Evolutionary conservation across 1,140 invertebrate genomes (phyloP).

Genomic region (Coenobita brevimanus): DNA sequence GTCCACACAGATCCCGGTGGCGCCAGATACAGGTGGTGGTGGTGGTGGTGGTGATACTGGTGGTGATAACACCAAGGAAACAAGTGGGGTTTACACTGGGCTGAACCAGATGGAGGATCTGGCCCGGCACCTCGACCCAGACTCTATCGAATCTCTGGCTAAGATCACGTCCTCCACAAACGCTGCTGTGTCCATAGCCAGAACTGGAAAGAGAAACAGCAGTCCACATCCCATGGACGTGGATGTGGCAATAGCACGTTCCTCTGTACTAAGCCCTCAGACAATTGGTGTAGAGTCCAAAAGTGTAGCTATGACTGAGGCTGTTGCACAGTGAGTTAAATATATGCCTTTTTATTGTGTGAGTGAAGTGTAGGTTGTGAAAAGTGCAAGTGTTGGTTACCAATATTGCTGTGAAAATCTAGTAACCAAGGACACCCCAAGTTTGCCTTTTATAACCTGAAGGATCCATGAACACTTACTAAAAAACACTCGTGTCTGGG

Average conservation of each 20-base stretch:
- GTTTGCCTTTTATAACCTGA: constrained; percentile 30
- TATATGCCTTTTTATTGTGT: constrained; percentile 23
- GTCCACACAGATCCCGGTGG: no score
- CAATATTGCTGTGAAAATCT: constrained; percentile 12
- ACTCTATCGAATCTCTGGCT: constrained; percentile 70
- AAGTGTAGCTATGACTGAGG: constrained; percentile 52
- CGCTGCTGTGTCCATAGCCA: constrained; percentile 53
- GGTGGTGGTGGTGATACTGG: constrained; percentile 56
- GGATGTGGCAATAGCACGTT: constrained; percentile 56
- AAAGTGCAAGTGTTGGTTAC: constrained; percentile 53
- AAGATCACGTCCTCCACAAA: constrained; percentile 68
- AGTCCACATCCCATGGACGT: constrained; percentile 63
- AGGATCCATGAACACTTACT: constrained; percentile 34
- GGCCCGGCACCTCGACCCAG: constrained; percentile 68
- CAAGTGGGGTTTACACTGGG: constrained; percentile 41
- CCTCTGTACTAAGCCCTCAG: constrained; percentile 51
- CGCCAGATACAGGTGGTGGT: constrained; percentile 71
- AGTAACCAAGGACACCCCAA: constrained; percentile 40
- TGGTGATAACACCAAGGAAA: constrained; percentile 36
- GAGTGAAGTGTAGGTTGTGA: constrained; percentile 45
- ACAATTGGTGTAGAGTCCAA: constrained; percentile 58
- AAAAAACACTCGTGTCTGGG: constrained; percentile 9
- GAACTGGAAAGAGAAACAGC: constrained; percentile 52
- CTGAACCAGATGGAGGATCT: constrained; percentile 70
- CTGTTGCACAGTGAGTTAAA: constrained; percentile 56